Conservation (phyloP, 1,140 invertebrate species). For the Vanessa atalanta region DNA sequence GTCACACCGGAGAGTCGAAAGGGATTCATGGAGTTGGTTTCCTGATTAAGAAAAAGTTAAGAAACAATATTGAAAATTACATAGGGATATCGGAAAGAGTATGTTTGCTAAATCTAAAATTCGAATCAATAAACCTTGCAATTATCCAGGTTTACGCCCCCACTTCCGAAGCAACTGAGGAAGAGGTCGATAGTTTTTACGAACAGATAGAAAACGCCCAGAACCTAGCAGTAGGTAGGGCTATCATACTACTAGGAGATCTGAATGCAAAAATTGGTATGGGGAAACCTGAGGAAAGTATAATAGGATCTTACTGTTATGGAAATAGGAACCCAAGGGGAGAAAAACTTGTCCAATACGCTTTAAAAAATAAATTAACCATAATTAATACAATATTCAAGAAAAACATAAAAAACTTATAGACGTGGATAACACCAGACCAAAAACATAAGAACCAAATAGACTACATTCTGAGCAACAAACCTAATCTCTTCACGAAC, state of each 20-base stretch:
- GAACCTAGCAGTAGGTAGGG: slow-evolving; percentile 20
- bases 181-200: slow-evolving; percentile 39
- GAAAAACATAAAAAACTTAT: slow-evolving; percentile 45
- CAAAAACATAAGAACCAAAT: slow-evolving; percentile 41
- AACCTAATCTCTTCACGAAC: slow-evolving; percentile 36
- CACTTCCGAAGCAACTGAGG: slow-evolving; percentile 30
- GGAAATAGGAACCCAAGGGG: slow-evolving; percentile 26
- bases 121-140: slow-evolving; percentile 23
- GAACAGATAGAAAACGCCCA: slow-evolving; percentile 31
- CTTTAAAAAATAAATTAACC: slow-evolving; percentile 3
- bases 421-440: slow-evolving; percentile 34
- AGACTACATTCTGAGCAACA: slow-evolving; percentile 42
- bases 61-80: slow-evolving; percentile 36
- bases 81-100: slow-evolving; percentile 41
- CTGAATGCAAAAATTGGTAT: slow-evolving; percentile 40
- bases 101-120: slow-evolving; percentile 35
- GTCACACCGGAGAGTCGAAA: slow-evolving; percentile 35
- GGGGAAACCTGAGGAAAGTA: slow-evolving; percentile 31
- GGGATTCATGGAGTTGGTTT: slow-evolving; percentile 42
- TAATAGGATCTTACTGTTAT: slow-evolving; percentile 31
- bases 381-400: slow-evolving; percentile 29
- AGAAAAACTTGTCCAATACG: background rate
- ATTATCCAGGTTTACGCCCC: slow-evolving; percentile 43
- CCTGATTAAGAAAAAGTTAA: slow-evolving; percentile 39
- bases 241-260: slow-evolving; percentile 34